Percentiles rank a stretch among this genome's conserved stretches.
phyloP scores from a whole-genome alignment of 1,140 invertebrate genomes.

The Drosophila watanabei region DNA sequence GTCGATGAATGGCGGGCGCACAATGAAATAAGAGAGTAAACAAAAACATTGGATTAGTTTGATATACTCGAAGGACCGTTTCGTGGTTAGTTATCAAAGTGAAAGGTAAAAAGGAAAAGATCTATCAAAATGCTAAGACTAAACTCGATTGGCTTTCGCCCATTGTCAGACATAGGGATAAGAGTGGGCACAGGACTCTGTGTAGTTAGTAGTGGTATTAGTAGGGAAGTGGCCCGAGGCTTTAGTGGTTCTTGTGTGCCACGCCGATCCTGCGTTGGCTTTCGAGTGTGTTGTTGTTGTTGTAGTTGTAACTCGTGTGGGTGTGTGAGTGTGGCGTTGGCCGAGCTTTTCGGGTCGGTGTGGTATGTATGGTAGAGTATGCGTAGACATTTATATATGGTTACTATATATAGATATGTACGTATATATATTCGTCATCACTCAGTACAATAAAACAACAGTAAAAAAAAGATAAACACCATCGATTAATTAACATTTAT shows the following conservation, averaged over 20 bases:
- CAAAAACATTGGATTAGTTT: conserved; percentile 76
- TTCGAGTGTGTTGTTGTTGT: conserved; percentile 27
- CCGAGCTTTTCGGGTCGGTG: conserved; percentile 24
- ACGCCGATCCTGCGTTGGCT: conserved; percentile 41
- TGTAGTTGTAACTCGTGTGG: conserved; percentile 39
- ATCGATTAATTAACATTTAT: conserved; percentile 85
- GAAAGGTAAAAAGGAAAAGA: conserved; percentile 46
- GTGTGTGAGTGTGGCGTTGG: conserved; percentile 32
- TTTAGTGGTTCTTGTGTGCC: conserved; percentile 43
- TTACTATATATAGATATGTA: conserved; percentile 55
- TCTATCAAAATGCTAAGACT: conserved; percentile 49
- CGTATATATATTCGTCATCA: conserved; percentile 53
- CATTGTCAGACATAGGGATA: conserved; percentile 18
- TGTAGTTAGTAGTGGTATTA: too few species aligned
- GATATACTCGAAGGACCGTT: conserved; percentile 55
- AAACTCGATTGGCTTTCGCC: conserved; percentile 31
- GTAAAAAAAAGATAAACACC: conserved; percentile 83
- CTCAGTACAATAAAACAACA: conserved; percentile 69
- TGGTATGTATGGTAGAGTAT: conserved; percentile 53
- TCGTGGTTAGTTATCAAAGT: conserved; percentile 55
- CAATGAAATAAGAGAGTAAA: conserved; percentile 81
- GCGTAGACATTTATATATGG: conserved; percentile 46
- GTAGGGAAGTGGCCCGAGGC: conserved; percentile 20
- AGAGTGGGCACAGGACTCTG: conserved; percentile 16
- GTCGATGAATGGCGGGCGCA: conserved; percentile 60